A percentile compares a stretch with the other conserved stretches of the same genome.
Conservation (phyloP, 2,113 vertebrate species). For the Thymallus thymallus region DNA sequence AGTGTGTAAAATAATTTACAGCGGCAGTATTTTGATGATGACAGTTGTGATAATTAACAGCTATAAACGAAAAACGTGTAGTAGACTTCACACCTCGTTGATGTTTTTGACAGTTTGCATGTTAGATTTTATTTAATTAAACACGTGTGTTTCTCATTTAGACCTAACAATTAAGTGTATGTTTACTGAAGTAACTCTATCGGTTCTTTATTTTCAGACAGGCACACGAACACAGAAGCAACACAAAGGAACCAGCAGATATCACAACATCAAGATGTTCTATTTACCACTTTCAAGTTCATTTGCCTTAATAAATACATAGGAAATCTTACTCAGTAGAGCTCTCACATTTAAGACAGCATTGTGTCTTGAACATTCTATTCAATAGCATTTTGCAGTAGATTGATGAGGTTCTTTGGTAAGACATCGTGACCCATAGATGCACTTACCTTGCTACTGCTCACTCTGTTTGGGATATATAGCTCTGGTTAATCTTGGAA, state of each 20-base stretch:
- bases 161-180: no score
- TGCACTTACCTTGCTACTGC: conserved; percentile 50
- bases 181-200: neutral
- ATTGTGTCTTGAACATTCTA: no score
- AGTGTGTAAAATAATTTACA: neutral
- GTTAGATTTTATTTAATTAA: neutral
- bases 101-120: conserved; percentile 54
- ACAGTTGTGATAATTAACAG: conserved; percentile 68
- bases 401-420: no score
- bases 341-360: no score
- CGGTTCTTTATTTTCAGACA: neutral
- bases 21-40: conserved; percentile 55
- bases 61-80: conserved; percentile 51
- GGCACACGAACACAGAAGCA: conserved; percentile 1
- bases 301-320: no score
- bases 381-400: no score
- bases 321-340: no score
- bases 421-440: conserved; percentile 54
- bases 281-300: no score
- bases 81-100: conserved; percentile 27
- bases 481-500: conserved; percentile 5
- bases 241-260: conserved; percentile 27
- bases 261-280: neutral
- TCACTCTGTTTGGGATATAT: conserved; percentile 64
- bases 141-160: no score